phyloP scores from a whole-genome alignment of 2,797 vertebrate genomes.

The Sebastes steindachneri region DNA sequence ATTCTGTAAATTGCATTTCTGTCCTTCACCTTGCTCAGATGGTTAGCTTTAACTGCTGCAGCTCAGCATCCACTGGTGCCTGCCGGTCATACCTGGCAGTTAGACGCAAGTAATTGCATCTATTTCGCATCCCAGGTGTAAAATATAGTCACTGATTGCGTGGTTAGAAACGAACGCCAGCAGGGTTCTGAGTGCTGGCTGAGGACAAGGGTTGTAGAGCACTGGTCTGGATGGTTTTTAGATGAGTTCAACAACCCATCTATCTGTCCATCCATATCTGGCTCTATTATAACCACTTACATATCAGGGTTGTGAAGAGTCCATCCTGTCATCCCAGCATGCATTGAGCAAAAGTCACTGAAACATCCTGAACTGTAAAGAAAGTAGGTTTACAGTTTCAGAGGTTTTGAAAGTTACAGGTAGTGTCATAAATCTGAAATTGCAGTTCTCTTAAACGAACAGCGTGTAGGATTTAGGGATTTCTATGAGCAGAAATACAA shows the following conservation, averaged over 20 bases:
- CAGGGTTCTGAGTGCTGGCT: background rate
- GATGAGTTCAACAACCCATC: background rate
- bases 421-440: no score
- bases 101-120: slow-evolving; percentile 7
- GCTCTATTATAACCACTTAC: background rate
- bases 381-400: no score
- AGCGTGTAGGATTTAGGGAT: no score
- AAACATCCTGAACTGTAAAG: no score
- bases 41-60: background rate
- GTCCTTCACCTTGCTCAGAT: background rate
- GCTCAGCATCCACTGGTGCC: background rate
- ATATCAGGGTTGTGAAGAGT: background rate
- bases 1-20: background rate
- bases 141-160: slow-evolving; percentile 19
- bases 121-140: background rate
- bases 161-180: background rate
- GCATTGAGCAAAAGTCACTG: background rate
- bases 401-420: background rate
- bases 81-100: background rate
- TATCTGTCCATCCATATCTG: background rate
- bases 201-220: background rate
- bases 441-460: background rate
- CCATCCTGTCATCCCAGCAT: background rate
- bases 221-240: background rate
- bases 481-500: no score